Evolutionary conservation across 2,888 invertebrate genomes (phyloP).

Genomic region (Griposia aprilina): DNA sequence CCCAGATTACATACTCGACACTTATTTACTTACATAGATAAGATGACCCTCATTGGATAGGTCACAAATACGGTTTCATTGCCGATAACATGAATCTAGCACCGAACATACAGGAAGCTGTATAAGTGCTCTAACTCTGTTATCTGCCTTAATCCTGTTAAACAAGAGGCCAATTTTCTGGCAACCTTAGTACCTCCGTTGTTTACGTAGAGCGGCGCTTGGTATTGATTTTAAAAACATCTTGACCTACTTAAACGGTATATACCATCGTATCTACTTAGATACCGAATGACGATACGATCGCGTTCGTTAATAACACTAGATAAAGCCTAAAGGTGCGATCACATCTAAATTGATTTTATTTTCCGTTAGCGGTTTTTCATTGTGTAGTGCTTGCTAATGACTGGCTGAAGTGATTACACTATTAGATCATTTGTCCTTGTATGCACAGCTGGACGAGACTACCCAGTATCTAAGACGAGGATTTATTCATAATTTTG

Average conservation of each 20-base stretch:
- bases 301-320: constrained; percentile 39
- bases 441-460: neutral
- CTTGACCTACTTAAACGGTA: constrained; percentile 64
- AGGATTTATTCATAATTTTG: constrained; percentile 1
- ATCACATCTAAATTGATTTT: constrained; percentile 52
- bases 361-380: constrained; percentile 32
- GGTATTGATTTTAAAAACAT: constrained; percentile 78
- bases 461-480: neutral
- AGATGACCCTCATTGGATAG: constrained; percentile 48
- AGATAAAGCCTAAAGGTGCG: constrained; percentile 35
- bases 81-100: constrained; percentile 44
- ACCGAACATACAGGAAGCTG: constrained; percentile 41
- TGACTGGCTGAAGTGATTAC: constrained; percentile 8
- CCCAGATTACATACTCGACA: constrained; percentile 26
- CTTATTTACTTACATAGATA: constrained; percentile 27
- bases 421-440: constrained; percentile 14
- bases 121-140: neutral
- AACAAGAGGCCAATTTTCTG: constrained; percentile 32
- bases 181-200: constrained; percentile 29
- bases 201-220: constrained; percentile 49
- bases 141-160: constrained; percentile 26
- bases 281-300: constrained; percentile 46
- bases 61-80: constrained; percentile 43
- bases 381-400: constrained; percentile 27
- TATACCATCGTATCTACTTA: constrained; percentile 44